Conservation (phyloP, 2,113 vertebrate genomes). For the Amphiprion ocellaris region DNA sequence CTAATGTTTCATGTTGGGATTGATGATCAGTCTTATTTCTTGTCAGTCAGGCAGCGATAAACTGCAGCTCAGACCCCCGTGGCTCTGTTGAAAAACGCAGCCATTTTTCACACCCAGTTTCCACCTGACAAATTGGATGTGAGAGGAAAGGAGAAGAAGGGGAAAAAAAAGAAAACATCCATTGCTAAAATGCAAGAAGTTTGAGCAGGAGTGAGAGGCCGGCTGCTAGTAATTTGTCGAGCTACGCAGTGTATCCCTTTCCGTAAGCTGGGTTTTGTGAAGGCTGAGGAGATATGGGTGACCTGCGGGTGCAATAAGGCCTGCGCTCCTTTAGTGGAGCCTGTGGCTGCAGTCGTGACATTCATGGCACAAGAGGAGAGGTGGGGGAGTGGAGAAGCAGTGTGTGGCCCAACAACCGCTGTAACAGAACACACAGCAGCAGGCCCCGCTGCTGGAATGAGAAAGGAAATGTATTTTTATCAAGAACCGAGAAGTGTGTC, state of each 20-base stretch:
- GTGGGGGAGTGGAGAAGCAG: constrained; percentile 42
- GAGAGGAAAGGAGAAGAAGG: background rate
- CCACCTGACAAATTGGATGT: constrained; percentile 65
- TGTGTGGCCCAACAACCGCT: constrained; percentile 50
- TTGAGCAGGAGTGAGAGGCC: constrained; percentile 51
- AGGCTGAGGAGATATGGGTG: constrained; percentile 60
- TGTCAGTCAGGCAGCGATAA: constrained; percentile 52
- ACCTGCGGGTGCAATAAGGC: constrained; percentile 65
- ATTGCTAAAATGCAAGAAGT: constrained; percentile 52
- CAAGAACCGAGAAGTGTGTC: constrained; percentile 27
- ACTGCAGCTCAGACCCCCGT: constrained; percentile 40
- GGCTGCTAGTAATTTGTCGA: constrained; percentile 65
- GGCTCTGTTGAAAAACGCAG: constrained; percentile 55
- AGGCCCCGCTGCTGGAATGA: constrained; percentile 33
- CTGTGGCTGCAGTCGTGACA: constrained; percentile 65
- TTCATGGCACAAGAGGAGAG: constrained; percentile 44
- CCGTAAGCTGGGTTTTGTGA: constrained; percentile 58
- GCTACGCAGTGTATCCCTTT: constrained; percentile 63
- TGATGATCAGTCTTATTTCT: constrained; percentile 55
- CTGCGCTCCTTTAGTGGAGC: constrained; percentile 44
- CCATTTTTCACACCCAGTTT: constrained; percentile 69
- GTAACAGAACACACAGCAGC: constrained; percentile 49
- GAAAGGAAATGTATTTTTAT: constrained; percentile 56
- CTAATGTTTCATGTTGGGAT: constrained; percentile 12
- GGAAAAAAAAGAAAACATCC: background rate